These are phyloP conservation scores for Temnothorax curvispinosus DNA, from an alignment of 1,140 invertebrate species.

Conservation along the genomic window DNA sequence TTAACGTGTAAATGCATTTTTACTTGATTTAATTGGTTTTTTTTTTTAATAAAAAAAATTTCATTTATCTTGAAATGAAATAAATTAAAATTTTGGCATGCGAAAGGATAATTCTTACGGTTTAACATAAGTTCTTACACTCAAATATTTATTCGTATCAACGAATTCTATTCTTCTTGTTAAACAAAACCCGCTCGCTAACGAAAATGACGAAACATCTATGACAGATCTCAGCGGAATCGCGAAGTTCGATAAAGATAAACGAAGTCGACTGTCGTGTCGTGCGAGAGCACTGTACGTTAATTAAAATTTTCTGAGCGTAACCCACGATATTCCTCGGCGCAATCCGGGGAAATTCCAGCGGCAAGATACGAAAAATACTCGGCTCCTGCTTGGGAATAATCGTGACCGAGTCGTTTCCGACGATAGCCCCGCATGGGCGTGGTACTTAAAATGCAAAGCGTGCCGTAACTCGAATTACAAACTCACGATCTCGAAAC, in stretches of 20 bases:
- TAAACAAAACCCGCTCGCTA: background rate
- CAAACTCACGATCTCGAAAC: conserved; percentile 55
- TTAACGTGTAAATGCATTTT: background rate
- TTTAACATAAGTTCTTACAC: background rate
- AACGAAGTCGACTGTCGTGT: background rate
- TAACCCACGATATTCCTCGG: background rate
- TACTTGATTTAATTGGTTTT: background rate
- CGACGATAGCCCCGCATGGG: conserved; percentile 6
- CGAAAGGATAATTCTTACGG: background rate
- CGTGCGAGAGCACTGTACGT: background rate
- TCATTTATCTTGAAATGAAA: background rate
- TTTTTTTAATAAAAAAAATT: background rate
- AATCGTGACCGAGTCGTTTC: conserved; percentile 13
- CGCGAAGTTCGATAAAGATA: background rate
- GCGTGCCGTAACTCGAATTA: conserved; percentile 57
- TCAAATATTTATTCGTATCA: background rate
- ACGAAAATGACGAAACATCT: background rate
- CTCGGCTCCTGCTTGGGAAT: conserved; percentile 3
- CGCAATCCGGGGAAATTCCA: background rate
- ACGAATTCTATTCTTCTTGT: background rate
- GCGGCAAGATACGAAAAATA: conserved; percentile 10
- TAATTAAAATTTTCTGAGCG: conserved; percentile 33
- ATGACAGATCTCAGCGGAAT: background rate
- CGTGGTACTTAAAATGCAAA: conserved; percentile 55
- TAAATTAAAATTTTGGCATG: background rate